Evolutionary conservation across 2,797 vertebrate genomes (phyloP), one percentile per base, ranked within the genome.

Genomic region (Cuniculus paca): DNA sequence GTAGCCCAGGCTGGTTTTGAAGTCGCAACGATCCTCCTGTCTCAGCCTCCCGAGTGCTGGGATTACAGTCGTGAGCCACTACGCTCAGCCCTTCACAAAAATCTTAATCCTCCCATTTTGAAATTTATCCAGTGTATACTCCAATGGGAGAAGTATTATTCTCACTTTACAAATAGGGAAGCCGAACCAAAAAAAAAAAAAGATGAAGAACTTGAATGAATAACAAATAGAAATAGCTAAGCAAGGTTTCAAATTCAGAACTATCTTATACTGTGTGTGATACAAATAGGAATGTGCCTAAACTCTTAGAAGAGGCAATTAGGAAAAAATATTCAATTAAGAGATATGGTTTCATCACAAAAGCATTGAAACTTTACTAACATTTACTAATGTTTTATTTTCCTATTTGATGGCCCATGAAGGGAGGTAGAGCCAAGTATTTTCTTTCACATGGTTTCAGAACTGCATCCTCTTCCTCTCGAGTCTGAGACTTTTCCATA

Each of bases 341-440:
- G n/a, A 87, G 26, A 77, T 10, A 34, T 4, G 7, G 54, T 70
- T 95, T 95, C 63, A 84, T 94, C 58, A 91, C 28, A 77, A 96
- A 92, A 90, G 56, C 31, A 60, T 0, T 86, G 75, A 94, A 91
- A 95, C 45, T 88, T 84, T 61, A 82, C 63, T 54, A 65, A 72
- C 58, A 36, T 83, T 96, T 97, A 75, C 90, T 77, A 26, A 28
- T 42, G 39, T 42, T 74, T 74, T 74, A 74, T 96, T 98, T 95
- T 77, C 63, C 56, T 94, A 97, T 90, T 86, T 97, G 96, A 74
- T 90, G 96, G 92, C 86, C 97, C 80, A 97, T n/a, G 74, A 97
- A 96, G 17, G 94, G 83, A 36, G 95, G 95, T 42, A 97, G 56
- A 74, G 88, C 56, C 80, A 97, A 87, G 95, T 94, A 96, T 88